phyloP scores from a whole-genome alignment of 2,113 vertebrate species.

The Elgaria multicarinata region DNA sequence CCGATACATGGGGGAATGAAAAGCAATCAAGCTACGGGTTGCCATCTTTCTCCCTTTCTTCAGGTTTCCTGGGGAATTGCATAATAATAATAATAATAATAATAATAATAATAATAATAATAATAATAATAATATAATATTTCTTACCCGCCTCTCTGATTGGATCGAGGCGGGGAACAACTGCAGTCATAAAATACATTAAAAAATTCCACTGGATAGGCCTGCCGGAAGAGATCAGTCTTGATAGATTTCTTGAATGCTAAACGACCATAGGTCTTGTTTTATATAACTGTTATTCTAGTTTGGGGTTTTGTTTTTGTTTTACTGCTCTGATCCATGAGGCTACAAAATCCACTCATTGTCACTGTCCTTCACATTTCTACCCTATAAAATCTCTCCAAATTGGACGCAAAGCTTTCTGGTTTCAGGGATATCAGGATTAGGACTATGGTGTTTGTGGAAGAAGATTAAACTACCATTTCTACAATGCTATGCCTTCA shows the following conservation, averaged over 20 bases:
- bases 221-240: too few species aligned
- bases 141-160: too few species aligned
- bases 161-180: too few species aligned
- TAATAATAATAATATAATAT: too few species aligned
- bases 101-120: too few species aligned
- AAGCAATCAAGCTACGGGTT: conserved; percentile 11
- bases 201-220: too few species aligned
- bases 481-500: neutral
- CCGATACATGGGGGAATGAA: conserved; percentile 42
- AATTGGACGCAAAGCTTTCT: conserved; percentile 40
- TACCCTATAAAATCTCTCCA: conserved; percentile 38
- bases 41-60: conserved; percentile 36
- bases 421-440: conserved; percentile 5
- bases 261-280: too few species aligned
- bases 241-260: too few species aligned
- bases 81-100: too few species aligned
- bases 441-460: neutral
- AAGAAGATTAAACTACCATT: neutral
- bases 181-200: too few species aligned
- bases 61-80: conserved; percentile 16
- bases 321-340: neutral
- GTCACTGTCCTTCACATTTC: neutral
- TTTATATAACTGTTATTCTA: conserved; percentile 38
- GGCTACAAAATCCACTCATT: conserved; percentile 36
- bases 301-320: neutral